These are phyloP conservation scores for Cyrtodaria siliqua DNA, from an alignment of 2,888 invertebrate species.

Conservation along the genomic window DNA sequence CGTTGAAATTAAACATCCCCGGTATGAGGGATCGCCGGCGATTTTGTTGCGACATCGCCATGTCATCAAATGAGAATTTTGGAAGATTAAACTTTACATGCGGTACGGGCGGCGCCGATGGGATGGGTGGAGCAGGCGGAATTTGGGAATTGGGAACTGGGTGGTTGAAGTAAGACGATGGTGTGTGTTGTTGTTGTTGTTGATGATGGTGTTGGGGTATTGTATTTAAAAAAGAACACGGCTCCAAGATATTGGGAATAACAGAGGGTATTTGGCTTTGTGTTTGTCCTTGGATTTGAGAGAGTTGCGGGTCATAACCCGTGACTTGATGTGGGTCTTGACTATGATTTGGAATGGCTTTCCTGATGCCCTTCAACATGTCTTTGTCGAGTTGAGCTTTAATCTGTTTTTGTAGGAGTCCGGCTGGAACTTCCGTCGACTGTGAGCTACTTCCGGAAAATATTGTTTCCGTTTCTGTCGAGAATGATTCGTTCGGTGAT, in stretches of 20 bases:
- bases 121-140: conserved; percentile 21
- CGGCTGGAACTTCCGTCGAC: conserved; percentile 48
- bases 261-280: too few species aligned
- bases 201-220: too few species aligned
- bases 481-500: conserved; percentile 46
- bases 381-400: conserved; percentile 52
- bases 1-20: background rate
- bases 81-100: conserved; percentile 42
- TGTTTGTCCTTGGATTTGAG: too few species aligned
- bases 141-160: conserved; percentile 14
- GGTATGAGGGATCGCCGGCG: background rate
- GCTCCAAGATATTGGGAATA: conserved; percentile 23
- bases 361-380: conserved; percentile 33
- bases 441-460: conserved; percentile 58
- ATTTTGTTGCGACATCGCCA: background rate
- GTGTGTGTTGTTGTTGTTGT: too few species aligned
- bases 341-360: background rate
- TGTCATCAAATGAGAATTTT: background rate
- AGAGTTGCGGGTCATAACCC: too few species aligned
- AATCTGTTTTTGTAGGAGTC: conserved; percentile 52
- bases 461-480: conserved; percentile 61
- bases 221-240: conserved; percentile 7
- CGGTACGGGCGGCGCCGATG: conserved; percentile 6
- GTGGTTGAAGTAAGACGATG: background rate
- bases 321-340: too few species aligned